These are phyloP conservation scores for Drosophila tani DNA, from an alignment of 1,140 invertebrate species.

Conservation along the genomic window DNA sequence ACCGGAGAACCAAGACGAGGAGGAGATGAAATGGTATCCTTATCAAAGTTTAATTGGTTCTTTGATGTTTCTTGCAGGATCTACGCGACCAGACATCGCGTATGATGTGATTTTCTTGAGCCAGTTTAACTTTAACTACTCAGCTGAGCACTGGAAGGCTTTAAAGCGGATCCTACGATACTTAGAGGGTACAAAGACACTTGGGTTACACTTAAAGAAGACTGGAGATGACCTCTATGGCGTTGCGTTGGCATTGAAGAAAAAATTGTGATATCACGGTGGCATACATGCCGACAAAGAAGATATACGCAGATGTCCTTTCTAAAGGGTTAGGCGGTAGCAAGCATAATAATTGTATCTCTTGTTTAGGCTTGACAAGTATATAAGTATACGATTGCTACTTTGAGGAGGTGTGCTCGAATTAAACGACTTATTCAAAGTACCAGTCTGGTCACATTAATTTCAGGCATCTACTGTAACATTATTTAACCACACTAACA, in stretches of 20 bases:
- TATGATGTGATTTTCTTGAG: constrained; percentile 2
- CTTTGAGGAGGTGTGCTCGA: not conserved
- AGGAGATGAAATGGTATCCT: constrained; percentile 15
- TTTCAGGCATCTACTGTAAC: not conserved
- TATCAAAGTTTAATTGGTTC: constrained; percentile 38
- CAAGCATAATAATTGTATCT: not conserved
- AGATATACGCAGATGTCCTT: not conserved
- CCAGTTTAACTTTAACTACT: constrained; percentile 12
- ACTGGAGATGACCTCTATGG: too few relatives aligned
- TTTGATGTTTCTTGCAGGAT: constrained; percentile 48
- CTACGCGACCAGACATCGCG: constrained; percentile 13
- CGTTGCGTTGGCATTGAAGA: not conserved
- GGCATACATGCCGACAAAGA: not conserved
- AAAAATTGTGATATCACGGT: not conserved
- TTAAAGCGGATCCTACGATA: constrained; percentile 13
- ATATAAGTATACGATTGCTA: not conserved
- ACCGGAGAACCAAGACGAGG: constrained; percentile 1
- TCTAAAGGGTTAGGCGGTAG: not conserved
- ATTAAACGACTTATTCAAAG: not conserved
- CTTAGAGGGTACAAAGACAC: not conserved
- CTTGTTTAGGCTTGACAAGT: too few relatives aligned
- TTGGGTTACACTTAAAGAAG: not conserved
- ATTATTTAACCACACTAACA: too few relatives aligned
- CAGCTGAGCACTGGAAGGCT: constrained; percentile 12
- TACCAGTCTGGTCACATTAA: not conserved